phyloP scores from a whole-genome alignment of 2,797 vertebrate genomes.

The Lithobates sylvaticus region DNA sequence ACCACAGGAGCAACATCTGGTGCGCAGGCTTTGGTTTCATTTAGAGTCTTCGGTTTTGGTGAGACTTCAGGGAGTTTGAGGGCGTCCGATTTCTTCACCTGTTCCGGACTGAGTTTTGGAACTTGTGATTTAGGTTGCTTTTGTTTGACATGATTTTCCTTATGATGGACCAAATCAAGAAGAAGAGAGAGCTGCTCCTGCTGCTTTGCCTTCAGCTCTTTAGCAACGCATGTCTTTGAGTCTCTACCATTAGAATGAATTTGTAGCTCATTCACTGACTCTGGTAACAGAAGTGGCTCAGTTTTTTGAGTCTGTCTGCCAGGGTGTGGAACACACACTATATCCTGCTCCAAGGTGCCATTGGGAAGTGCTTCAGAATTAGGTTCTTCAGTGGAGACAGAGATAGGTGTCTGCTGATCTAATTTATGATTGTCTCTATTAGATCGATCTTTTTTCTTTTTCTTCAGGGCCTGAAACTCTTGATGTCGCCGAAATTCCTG shows the following conservation, averaged over 20 bases:
- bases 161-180: constrained; percentile 76
- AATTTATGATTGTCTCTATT: constrained; percentile 75
- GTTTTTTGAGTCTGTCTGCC: constrained; percentile 72
- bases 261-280: constrained; percentile 64
- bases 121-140: constrained; percentile 78
- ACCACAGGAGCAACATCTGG: constrained; percentile 69
- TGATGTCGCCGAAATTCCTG: constrained; percentile 89
- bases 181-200: constrained; percentile 78
- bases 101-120: constrained; percentile 69
- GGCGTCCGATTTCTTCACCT: constrained; percentile 73
- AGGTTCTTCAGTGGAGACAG: constrained; percentile 82
- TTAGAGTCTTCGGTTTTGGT: constrained; percentile 73
- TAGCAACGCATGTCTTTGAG: constrained; percentile 75
- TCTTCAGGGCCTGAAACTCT: constrained; percentile 87
- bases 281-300: constrained; percentile 69
- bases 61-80: constrained; percentile 76
- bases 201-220: constrained; percentile 77
- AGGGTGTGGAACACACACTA: constrained; percentile 67
- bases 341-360: constrained; percentile 76
- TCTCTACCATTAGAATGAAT: constrained; percentile 69
- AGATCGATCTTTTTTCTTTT: constrained; percentile 93
- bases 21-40: constrained; percentile 75
- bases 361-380: constrained; percentile 77
- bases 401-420: constrained; percentile 76
- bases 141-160: constrained; percentile 78